Percentiles rank a stretch among this genome's conserved stretches.
phyloP scores from a whole-genome alignment of 2,113 vertebrate species.

The Notothenia rossii region DNA sequence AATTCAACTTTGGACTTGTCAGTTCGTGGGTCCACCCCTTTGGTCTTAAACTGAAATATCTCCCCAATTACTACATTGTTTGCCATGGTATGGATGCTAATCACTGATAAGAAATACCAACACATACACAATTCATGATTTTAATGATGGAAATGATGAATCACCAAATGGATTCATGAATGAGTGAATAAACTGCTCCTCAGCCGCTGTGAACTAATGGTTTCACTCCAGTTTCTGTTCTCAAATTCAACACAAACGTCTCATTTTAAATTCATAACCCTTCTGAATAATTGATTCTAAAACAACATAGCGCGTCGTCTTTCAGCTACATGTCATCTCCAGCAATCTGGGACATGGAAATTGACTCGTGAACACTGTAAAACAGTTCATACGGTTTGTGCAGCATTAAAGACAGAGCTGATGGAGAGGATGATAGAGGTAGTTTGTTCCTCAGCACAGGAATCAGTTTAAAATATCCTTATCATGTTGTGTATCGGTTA shows the following conservation, averaged over 20 bases:
- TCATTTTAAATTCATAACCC: slow-evolving; percentile 48
- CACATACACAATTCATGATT: background rate
- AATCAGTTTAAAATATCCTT: slow-evolving; percentile 47
- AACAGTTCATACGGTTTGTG: slow-evolving; percentile 28
- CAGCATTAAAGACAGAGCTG: slow-evolving; percentile 45
- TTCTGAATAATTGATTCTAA: slow-evolving; percentile 54
- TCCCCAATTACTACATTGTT: too few relatives aligned
- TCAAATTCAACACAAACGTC: slow-evolving; percentile 11
- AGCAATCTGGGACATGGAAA: slow-evolving; percentile 51
- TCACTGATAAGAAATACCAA: background rate
- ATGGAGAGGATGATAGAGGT: slow-evolving; percentile 27
- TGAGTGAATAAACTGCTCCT: background rate
- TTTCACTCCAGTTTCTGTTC: slow-evolving; percentile 4
- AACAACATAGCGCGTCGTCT: slow-evolving; percentile 43
- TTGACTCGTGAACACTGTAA: slow-evolving; percentile 16
- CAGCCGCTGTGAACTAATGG: background rate
- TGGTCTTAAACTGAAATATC: background rate
- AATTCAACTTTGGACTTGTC: too few relatives aligned
- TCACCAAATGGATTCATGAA: background rate
- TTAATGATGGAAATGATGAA: background rate
- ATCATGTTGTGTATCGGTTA: slow-evolving; percentile 33
- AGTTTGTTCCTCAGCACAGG: slow-evolving; percentile 32
- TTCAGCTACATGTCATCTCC: slow-evolving; percentile 32
- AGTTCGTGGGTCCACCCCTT: too few relatives aligned
- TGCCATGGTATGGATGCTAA: too few relatives aligned